Base-by-base conservation (phyloP, 1,140 invertebrate species). In the Amphibalanus amphitrite region DNA sequence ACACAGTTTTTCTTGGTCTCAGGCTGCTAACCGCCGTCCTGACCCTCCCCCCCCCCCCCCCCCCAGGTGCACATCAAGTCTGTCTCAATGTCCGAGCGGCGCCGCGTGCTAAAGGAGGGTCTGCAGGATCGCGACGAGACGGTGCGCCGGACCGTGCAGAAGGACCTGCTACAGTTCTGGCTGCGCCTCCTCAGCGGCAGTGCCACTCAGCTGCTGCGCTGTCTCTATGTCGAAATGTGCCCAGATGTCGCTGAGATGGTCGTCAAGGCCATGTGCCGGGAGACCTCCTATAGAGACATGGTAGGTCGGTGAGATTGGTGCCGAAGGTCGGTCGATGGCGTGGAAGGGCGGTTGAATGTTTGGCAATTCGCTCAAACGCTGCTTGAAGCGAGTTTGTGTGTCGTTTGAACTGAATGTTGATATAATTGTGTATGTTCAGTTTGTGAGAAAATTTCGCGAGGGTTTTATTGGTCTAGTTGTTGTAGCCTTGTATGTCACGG, bases 61-160 rank as follows among this genome's bases (percentile, higher is more conserved):
- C 17, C 20, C 71, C 88, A 85, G 79, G 82, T 87, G 67, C 85
- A 84, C 69, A 84, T 88, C 4, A 83, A 82, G 73, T 86, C 85
- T 1, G 81, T 90, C 29, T 86, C 84, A 30, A 90, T 91, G 38
- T 83, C 83, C 20, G 85, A 90, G 75, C 82, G 89, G 73, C 82
- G 88, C 64, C 77, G 81, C 15, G 80, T 91, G 1, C 76, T 91
- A 0, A 81, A 84, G 28, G 83, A 84, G 74, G 89, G 89, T 0
- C 80, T 91, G 0, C 84, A 84, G 73, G 89, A 91, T 77, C 81
- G 80, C 74, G 82, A 84, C 38, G 83, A 85, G 76, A 77, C 72
- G 10, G 76, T 76, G 1, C 75, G 74, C 0, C 67, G 69, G 10
- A 72, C 71, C 38, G 75, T 76, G 40, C 69, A 75, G 40, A 76